Base-by-base conservation (phyloP, 2,113 vertebrate species). In the Bolborhynchus lineola region DNA sequence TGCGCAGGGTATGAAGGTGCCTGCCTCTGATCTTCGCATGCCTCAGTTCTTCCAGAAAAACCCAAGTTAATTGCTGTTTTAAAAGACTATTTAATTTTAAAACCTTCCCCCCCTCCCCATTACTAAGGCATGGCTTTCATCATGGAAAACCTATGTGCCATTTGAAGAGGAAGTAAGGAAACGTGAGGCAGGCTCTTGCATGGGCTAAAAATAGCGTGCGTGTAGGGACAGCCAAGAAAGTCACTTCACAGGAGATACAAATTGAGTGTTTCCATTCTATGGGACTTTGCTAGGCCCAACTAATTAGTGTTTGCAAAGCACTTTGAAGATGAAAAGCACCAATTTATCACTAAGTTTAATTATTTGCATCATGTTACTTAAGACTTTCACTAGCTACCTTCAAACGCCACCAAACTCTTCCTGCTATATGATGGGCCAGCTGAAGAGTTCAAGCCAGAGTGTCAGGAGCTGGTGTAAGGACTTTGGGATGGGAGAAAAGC, bases 21-120 rank as follows among this genome's bases (percentile, higher is more conserved):
- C 70, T 88, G 80, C 60, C 65, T 98, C 95, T 98, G 97, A 98
- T 98, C 97, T 98, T 96, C 94, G 39, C 63, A 95, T 88, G 84
- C 85, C 47, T 97, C 89, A 92, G 95, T 97, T 97, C 96, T 97
- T 94, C 50, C 74, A 90, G 92, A 86, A 96, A 93, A 94, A 93
- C 76, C 83, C 92, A 94, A 97, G 95, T 90, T 95, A 96, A 96
- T 95, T 96, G 95, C 93, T 92, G 44, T 72, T 92, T 95, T 96
- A 96, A 97, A 97, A 88, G 81, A 15, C 37, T 86, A 39, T 90
- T 97, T 97, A 86, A 86, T 92, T 92, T 95, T 92, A 89, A 97
- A 94, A 83, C 46, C 55, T 84, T 26, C 39, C 53, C 42, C 26
- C 42, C 29, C 59, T 42, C 59, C 35, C 41, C 50, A 16, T 92